Percentiles rank a stretch among this genome's conserved stretches.
Evolutionary conservation across 2,888 invertebrate genomes (phyloP).

Genomic region (Melipona beecheii): DNA sequence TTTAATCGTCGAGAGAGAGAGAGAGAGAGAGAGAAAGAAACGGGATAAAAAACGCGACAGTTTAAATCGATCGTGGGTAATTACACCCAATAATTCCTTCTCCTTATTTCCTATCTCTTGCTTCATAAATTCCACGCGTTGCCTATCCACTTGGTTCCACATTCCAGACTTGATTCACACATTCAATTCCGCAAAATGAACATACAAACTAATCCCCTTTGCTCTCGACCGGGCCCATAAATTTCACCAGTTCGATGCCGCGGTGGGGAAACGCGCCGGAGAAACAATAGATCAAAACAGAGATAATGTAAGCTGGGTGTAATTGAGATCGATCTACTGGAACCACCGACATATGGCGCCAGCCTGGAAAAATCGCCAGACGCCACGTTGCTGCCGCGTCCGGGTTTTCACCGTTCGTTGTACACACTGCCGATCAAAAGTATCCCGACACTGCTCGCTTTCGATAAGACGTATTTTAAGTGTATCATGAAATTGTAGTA

Average conservation of each 20-base stretch:
- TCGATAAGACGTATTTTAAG: background rate
- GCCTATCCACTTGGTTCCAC: conserved; percentile 14
- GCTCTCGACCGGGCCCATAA: conserved; percentile 20
- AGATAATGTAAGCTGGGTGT: conserved; percentile 44
- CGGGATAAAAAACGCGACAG: background rate
- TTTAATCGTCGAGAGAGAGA: background rate
- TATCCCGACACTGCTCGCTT: background rate
- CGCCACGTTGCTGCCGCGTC: background rate
- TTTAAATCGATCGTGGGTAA: conserved; percentile 24
- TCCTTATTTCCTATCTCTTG: conserved; percentile 18
- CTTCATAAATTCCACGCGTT: conserved; percentile 34
- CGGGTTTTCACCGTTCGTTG: conserved; percentile 13
- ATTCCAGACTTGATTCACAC: conserved; percentile 15
- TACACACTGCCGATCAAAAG: background rate
- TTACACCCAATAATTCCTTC: conserved; percentile 37
- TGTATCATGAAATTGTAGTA: too few relatives aligned
- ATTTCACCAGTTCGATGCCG: background rate
- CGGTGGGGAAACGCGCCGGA: conserved; percentile 10
- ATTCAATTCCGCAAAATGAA: conserved; percentile 25
- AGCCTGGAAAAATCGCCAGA: conserved; percentile 15
- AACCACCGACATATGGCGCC: conserved; percentile 35
- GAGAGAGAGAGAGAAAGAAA: background rate
- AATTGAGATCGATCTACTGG: conserved; percentile 52
- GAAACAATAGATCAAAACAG: conserved; percentile 47
- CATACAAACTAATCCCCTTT: conserved; percentile 10